These are phyloP conservation scores for Hemiscyllium ocellatum DNA, from an alignment of 2,113 vertebrate species.

Conservation along the genomic window DNA sequence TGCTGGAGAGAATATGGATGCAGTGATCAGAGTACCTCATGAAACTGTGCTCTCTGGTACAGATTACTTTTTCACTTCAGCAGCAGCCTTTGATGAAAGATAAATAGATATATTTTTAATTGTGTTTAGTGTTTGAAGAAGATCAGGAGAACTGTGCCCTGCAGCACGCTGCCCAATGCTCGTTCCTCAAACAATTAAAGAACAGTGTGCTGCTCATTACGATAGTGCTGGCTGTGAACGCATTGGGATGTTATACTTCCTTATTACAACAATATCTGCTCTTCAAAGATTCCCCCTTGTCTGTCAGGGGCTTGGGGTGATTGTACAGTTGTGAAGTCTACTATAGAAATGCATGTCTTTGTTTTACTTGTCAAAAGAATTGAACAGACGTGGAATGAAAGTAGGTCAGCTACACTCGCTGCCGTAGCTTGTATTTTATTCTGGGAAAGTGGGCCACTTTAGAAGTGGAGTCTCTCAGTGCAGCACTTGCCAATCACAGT, in stretches of 20 bases:
- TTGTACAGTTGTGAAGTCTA: too few relatives aligned
- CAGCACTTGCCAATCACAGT: too few relatives aligned
- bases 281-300: neutral
- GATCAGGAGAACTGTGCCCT: neutral
- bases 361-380: neutral
- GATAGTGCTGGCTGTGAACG: neutral
- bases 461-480: neutral
- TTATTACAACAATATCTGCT: too few relatives aligned
- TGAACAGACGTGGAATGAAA: neutral
- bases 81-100: neutral
- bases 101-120: neutral
- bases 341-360: neutral
- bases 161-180: neutral
- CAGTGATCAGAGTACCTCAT: neutral
- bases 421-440: neutral
- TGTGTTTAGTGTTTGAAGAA: neutral
- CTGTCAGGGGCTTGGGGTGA: neutral
- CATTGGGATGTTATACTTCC: neutral
- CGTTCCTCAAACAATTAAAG: neutral
- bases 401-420: neutral
- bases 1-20: neutral
- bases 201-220: neutral
- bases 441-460: neutral
- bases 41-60: too few relatives aligned
- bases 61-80: neutral